Percentiles rank a stretch among this genome's conserved stretches.
Conservation (phyloP, 2,797 vertebrate genomes). For the Spinus pinus region DNA sequence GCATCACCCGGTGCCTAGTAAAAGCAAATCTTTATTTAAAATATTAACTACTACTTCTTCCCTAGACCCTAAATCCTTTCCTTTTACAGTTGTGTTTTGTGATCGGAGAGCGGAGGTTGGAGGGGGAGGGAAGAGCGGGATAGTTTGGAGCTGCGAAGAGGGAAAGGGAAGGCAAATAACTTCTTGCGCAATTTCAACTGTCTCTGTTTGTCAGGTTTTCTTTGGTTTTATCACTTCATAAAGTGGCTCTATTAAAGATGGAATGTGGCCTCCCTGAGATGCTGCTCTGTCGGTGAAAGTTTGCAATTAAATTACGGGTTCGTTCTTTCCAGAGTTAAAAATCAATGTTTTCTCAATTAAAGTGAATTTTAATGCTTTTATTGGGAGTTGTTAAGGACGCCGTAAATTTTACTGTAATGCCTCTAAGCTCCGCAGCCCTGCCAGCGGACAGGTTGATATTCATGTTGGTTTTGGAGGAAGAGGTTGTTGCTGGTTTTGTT, state of each 20-base stretch:
- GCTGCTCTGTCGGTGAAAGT: constrained; percentile 52
- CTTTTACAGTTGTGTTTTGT: constrained; percentile 6
- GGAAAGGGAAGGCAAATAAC: background rate
- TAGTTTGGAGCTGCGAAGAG: background rate
- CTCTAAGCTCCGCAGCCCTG: constrained; percentile 46
- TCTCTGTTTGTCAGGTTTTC: constrained; percentile 41
- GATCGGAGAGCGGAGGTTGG: background rate
- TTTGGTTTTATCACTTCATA: constrained; percentile 69
- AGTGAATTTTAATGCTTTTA: constrained; percentile 72
- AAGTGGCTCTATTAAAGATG: constrained; percentile 65
- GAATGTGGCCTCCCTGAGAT: constrained; percentile 14
- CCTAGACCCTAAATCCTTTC: background rate
- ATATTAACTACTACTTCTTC: background rate
- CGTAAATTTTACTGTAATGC: constrained; percentile 70
- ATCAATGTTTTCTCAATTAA: constrained; percentile 79
- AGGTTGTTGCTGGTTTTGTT: constrained; percentile 51
- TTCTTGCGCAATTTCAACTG: constrained; percentile 9
- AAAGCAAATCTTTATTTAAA: constrained; percentile 47
- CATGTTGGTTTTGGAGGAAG: constrained; percentile 53
- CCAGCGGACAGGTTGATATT: constrained; percentile 47
- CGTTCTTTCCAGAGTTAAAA: constrained; percentile 67
- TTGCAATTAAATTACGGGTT: constrained; percentile 71
- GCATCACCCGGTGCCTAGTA: constrained; percentile 15
- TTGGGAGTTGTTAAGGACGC: constrained; percentile 72
- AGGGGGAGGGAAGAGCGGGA: background rate